These are phyloP conservation scores for Heliothis peltigera DNA, from an alignment of 2,888 invertebrate species.

Conservation along the genomic window DNA sequence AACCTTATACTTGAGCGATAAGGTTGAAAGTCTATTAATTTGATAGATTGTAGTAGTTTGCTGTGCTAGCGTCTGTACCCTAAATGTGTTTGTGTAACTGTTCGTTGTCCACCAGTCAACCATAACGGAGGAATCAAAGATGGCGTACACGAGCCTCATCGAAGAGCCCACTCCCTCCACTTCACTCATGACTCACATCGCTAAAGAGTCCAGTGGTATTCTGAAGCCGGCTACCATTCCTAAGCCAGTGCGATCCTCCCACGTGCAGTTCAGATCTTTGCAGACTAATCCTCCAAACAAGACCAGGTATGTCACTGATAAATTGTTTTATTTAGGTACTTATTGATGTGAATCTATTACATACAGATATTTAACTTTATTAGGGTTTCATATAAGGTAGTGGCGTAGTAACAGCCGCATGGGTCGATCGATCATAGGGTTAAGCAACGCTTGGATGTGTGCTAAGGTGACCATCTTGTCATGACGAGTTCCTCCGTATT, in stretches of 20 bases:
- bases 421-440: no score
- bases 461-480: no score
- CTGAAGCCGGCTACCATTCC: slow-evolving; percentile 58
- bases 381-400: background rate
- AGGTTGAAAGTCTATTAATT: no score
- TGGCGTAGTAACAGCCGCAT: no score
- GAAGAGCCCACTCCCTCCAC: slow-evolving; percentile 91
- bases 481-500: no score
- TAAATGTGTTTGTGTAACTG: no score
- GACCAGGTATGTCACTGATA: slow-evolving; percentile 62
- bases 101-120: slow-evolving; percentile 90
- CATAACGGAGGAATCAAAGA: slow-evolving; percentile 96
- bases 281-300: slow-evolving; percentile 63
- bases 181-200: slow-evolving; percentile 69
- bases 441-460: no score
- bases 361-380: background rate
- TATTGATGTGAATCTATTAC: no score
- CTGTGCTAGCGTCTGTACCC: no score
- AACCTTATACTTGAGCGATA: no score
- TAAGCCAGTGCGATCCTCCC: slow-evolving; percentile 59
- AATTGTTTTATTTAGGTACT: no score
- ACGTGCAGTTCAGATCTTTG: slow-evolving; percentile 68
- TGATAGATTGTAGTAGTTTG: no score
- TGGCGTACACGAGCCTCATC: slow-evolving; percentile 97
- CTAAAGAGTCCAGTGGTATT: slow-evolving; percentile 57